Evolutionary conservation across 1,140 invertebrate genomes (phyloP).

Genomic region (Cydia amplana): DNA sequence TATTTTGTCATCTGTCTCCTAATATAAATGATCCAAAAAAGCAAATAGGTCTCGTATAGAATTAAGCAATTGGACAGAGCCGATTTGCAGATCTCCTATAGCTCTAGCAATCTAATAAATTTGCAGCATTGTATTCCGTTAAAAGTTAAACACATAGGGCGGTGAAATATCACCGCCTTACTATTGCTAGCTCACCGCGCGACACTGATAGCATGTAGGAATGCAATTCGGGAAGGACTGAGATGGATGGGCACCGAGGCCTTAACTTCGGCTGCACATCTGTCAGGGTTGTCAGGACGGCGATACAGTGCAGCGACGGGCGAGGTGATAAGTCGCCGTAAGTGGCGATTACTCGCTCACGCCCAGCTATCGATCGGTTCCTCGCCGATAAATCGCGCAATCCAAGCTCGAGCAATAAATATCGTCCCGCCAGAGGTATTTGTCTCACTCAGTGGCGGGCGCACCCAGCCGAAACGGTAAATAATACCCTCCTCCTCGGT

Average conservation of each 20-base stretch:
- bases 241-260: constrained; percentile 1
- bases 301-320: constrained; percentile 43
- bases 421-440: constrained; percentile 72
- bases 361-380: constrained; percentile 68
- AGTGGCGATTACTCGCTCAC: constrained; percentile 70
- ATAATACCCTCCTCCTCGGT: constrained; percentile 79
- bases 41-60: too few relatives aligned
- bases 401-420: constrained; percentile 78
- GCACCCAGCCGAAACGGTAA: constrained; percentile 76
- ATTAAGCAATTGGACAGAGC: too few relatives aligned
- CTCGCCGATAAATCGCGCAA: constrained; percentile 77
- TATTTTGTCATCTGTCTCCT: not conserved
- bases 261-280: constrained; percentile 16
- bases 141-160: not conserved
- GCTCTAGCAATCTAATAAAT: too few relatives aligned
- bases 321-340: constrained; percentile 75
- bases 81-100: too few relatives aligned
- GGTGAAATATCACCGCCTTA: not conserved
- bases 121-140: too few relatives aligned
- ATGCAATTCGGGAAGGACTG: constrained; percentile 10
- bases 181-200: not conserved
- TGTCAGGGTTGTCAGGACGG: constrained; percentile 27
- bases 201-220: not conserved
- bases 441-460: constrained; percentile 77
- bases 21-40: too few relatives aligned